These are phyloP conservation scores for Dasysyrphus tricinctus DNA, from an alignment of 2,888 invertebrate species.

Conservation along the genomic window DNA sequence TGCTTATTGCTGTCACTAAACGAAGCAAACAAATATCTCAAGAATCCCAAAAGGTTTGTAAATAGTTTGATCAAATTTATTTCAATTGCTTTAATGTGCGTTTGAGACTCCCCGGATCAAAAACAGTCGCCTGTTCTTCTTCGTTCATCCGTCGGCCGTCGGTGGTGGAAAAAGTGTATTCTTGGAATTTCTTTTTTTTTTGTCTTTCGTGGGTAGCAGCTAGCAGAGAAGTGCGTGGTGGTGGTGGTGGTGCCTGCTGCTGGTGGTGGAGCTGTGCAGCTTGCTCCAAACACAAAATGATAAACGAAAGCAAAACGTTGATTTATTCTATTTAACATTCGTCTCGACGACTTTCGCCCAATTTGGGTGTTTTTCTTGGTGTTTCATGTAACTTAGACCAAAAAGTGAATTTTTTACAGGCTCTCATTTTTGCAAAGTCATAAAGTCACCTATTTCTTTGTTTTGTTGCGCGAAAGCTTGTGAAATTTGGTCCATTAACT, in stretches of 20 bases:
- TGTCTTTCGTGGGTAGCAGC: conserved; percentile 8
- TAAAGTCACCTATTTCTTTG: conserved; percentile 28
- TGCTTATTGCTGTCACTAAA: neutral
- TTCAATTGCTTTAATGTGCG: neutral
- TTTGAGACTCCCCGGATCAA: neutral
- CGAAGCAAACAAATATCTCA: neutral
- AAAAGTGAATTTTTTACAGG: neutral
- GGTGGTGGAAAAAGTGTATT: conserved; percentile 6
- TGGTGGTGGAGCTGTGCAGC: conserved; percentile 13
- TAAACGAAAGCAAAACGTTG: conserved; percentile 14
- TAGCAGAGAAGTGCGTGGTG: conserved; percentile 16
- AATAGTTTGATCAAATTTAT: neutral
- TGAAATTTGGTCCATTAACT: neutral
- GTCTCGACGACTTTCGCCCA: neutral
- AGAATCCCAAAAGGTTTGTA: conserved; percentile 11
- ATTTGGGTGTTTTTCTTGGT: neutral
- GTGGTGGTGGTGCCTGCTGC: neutral
- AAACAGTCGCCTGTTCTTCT: neutral
- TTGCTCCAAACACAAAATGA: conserved; percentile 6
- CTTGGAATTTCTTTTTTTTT: conserved; percentile 30
- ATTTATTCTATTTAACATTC: neutral
- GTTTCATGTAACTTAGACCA: neutral
- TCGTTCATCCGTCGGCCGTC: neutral
- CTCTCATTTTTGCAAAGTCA: conserved; percentile 19
- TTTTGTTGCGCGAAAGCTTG: neutral